Evolutionary conservation across 2,113 vertebrate genomes (phyloP), one percentile per base, ranked within the genome.

Genomic region (Chloropsis hardwickii): DNA sequence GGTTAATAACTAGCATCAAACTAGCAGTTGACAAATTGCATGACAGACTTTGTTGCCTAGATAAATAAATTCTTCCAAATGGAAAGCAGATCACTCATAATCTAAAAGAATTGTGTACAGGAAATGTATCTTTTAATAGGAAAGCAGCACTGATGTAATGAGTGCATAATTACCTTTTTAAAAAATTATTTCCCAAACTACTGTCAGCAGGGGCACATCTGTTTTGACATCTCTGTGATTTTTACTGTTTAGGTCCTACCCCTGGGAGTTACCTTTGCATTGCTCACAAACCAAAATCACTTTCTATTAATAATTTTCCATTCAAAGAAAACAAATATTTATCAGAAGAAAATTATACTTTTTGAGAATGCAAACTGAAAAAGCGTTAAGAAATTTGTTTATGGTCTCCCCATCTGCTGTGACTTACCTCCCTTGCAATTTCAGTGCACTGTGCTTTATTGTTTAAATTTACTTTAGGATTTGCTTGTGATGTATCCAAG

Each of bases 21-120:
- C 56, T 28, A 56, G 31, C 56, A 27, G 61, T 64, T 78, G 93
- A 88, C 78, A 95, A 91, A 44, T 56, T 47, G 65, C 13, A 35
- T 90, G 39, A 70, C 90, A 64, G 33, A 69, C 90, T 47, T 80
- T 70, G 40, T 77, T 93, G 84, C 65, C 2, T 42, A 91, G 87
- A 86, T 84, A 95, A 76, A 31, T 90, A 73, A 77, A 94, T 95
- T 64, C 78, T 89, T 97, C 54, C 57, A 37, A 18, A 29, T 89
- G 45, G 35, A 94, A 97, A 94, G 89, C 37, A 71, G 53, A 94
- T 93, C 86, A 94, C 66, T 97, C 72, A 66, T 58, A 50, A 77
- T 71, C 66, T 82, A 44, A 45, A 97, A 86, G 33, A 60, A 76
- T 29, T 92, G 28, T 78, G 64, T 79, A 67, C 4, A 13, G 40